phyloP scores from a whole-genome alignment of 2,113 vertebrate species.

The Melanocharis versteri region DNA sequence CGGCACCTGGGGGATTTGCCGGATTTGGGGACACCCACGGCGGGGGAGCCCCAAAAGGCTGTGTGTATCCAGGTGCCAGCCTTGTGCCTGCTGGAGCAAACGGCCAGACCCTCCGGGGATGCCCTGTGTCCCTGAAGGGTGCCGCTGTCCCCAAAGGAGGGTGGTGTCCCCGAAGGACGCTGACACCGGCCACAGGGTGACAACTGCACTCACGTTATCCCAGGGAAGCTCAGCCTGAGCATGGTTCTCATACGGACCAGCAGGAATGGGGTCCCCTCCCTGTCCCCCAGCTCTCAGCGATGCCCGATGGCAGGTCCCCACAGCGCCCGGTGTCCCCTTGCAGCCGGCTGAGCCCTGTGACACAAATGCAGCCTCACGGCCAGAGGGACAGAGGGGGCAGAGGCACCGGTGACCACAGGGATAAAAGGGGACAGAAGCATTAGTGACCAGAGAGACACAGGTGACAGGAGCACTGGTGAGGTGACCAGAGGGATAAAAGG shows the following conservation, averaged over 20 bases:
- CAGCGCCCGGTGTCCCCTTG: fast-evolving
- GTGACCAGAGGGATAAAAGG: not conserved
- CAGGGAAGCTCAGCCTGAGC: not conserved
- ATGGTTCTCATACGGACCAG: fast-evolving
- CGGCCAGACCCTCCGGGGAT: not conserved
- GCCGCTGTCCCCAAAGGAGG: not conserved
- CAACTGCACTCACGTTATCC: not conserved
- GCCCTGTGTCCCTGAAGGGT: not conserved
- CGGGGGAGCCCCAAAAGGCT: not conserved
- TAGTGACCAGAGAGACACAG: not conserved
- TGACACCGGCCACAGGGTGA: not conserved
- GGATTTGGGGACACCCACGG: not conserved
- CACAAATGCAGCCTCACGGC: not conserved
- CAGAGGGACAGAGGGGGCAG: not conserved
- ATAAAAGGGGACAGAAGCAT: not conserved
- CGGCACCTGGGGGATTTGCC: not conserved
- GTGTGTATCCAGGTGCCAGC: fast-evolving
- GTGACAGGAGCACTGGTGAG: not conserved
- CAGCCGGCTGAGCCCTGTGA: fast-evolving
- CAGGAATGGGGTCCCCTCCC: not conserved
- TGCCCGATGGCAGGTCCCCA: not conserved
- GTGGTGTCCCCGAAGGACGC: not conserved
- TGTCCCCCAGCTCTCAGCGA: fast-evolving
- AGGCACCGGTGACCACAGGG: not conserved
- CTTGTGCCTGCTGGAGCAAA: not conserved